Conservation (phyloP, 2,113 vertebrate species). For the Protomyctophum bolini region DNA sequence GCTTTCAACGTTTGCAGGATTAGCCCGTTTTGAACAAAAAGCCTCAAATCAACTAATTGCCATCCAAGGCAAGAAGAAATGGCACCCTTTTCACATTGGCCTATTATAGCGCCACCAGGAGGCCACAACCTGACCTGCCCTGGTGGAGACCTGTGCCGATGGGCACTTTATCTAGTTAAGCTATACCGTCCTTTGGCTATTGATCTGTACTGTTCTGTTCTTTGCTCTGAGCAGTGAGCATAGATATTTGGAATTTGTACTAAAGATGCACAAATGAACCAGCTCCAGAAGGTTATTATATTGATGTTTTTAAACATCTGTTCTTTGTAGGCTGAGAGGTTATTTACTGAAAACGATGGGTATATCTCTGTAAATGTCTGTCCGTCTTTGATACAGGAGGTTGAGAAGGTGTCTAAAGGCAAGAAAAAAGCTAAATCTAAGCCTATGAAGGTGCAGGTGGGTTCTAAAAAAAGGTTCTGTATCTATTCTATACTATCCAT, state of each 20-base stretch:
- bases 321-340: background rate
- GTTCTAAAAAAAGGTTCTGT: slow-evolving; percentile 26
- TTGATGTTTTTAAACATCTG: too few relatives aligned
- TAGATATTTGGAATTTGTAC: background rate
- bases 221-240: background rate
- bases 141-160: too few relatives aligned
- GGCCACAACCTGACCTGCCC: too few relatives aligned
- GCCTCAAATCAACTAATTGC: too few relatives aligned
- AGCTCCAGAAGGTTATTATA: background rate
- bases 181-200: too few relatives aligned
- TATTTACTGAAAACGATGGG: background rate
- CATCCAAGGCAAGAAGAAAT: too few relatives aligned
- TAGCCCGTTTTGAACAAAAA: too few relatives aligned
- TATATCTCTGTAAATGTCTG: slow-evolving; percentile 28
- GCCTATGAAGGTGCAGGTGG: slow-evolving; percentile 60
- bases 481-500: background rate
- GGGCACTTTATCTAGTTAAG: too few relatives aligned
- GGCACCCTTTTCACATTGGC: too few relatives aligned
- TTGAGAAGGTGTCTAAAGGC: slow-evolving; percentile 58
- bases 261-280: background rate
- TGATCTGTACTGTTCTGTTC: too few relatives aligned
- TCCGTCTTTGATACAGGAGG: slow-evolving; percentile 76
- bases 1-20: too few relatives aligned
- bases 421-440: slow-evolving; percentile 70
- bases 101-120: too few relatives aligned